Conservation (phyloP, 2,113 vertebrate species). For the Eptesicus fuscus region DNA sequence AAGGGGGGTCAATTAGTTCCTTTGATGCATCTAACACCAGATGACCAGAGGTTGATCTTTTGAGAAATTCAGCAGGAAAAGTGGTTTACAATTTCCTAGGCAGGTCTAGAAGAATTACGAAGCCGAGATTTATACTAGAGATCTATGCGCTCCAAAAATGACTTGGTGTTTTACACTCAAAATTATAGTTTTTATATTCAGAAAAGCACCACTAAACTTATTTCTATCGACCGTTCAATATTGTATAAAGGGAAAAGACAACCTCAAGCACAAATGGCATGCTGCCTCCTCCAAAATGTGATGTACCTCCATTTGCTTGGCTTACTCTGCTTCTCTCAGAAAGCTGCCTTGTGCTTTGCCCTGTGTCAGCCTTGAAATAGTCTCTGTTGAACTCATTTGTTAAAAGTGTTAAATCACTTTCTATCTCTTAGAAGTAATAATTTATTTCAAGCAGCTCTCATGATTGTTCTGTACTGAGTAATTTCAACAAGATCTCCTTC, state of each 20-base stretch:
- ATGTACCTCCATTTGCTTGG: not conserved
- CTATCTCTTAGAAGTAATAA: not conserved
- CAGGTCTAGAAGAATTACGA: not conserved
- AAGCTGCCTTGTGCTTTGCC: not conserved
- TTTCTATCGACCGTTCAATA: not conserved
- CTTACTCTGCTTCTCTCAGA: not conserved
- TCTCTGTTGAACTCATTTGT: not conserved
- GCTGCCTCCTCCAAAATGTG: not conserved
- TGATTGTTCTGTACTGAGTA: not conserved
- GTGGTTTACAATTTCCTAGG: constrained; percentile 36
- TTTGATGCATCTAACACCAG: constrained; percentile 24
- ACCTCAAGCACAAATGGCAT: not conserved
- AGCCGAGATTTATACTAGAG: not conserved
- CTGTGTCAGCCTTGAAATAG: not conserved
- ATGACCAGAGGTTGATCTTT: constrained; percentile 27
- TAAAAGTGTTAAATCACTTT: not conserved
- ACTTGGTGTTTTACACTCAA: not conserved
- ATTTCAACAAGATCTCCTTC: not conserved
- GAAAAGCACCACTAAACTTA: not conserved
- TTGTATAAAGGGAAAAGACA: not conserved
- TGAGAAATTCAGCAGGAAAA: constrained; percentile 40
- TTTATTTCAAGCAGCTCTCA: not conserved
- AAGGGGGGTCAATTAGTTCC: constrained; percentile 32
- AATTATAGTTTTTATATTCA: not conserved
- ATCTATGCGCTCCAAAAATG: not conserved